Evolutionary conservation across 2,113 vertebrate species (phyloP).

Genomic region (Antigone vipio): DNA sequence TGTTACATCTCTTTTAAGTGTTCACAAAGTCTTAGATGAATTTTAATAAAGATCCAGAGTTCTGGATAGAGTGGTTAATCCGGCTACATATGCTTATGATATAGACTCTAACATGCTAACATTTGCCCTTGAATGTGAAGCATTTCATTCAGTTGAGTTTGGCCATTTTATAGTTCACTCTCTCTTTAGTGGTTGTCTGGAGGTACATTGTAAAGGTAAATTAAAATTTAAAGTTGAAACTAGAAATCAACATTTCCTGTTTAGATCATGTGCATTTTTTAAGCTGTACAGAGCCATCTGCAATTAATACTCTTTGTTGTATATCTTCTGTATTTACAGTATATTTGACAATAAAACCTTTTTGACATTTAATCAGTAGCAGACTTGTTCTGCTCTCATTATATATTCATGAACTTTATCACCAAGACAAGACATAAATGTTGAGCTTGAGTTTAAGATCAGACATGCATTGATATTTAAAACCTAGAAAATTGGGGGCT

Average conservation of each 20-base stretch:
- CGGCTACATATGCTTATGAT: background rate
- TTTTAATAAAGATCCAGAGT: background rate
- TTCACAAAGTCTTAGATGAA: background rate
- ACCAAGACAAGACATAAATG: slow-evolving; percentile 56
- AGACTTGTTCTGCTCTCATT: slow-evolving; percentile 56
- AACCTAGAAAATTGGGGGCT: background rate
- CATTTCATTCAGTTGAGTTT: background rate
- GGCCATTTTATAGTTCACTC: background rate
- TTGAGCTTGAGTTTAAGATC: slow-evolving; percentile 42
- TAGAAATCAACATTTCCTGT: slow-evolving; percentile 4
- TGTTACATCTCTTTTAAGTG: rapidly evolving
- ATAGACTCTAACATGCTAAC: background rate
- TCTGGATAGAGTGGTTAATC: background rate
- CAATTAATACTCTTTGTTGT: slow-evolving; percentile 58
- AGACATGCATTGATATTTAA: slow-evolving; percentile 8
- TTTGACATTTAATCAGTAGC: slow-evolving; percentile 66
- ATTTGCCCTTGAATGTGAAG: background rate
- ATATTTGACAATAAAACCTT: slow-evolving; percentile 64
- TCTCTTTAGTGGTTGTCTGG: background rate
- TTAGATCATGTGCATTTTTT: background rate
- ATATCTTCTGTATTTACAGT: slow-evolving; percentile 49
- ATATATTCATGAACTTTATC: slow-evolving; percentile 64
- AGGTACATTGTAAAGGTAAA: background rate
- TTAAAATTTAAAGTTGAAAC: slow-evolving; percentile 19
- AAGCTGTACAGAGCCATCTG: background rate